These are phyloP conservation scores for Periplaneta americana DNA, from an alignment of 1,140 invertebrate species.

Conservation along the genomic window DNA sequence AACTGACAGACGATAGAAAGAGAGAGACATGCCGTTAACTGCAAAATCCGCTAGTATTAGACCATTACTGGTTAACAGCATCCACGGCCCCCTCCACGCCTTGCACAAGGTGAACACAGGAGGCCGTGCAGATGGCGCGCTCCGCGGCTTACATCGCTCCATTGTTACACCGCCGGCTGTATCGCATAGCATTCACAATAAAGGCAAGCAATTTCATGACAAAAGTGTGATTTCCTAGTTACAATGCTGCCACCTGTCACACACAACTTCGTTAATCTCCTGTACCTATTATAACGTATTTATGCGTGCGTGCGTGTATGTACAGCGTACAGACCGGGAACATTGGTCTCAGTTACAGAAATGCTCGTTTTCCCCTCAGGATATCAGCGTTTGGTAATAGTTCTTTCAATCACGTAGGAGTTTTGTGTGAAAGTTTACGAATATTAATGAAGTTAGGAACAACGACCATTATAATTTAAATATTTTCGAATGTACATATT, in stretches of 20 bases:
- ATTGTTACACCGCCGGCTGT: background rate
- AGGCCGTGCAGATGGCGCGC: background rate
- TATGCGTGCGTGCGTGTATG: too few relatives aligned
- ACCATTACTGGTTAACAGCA: background rate
- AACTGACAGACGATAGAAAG: too few relatives aligned
- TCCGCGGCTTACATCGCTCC: background rate
- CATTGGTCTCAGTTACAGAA: too few relatives aligned
- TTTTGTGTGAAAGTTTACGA: too few relatives aligned
- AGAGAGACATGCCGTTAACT: background rate
- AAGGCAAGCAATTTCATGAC: background rate
- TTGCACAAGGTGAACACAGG: background rate
- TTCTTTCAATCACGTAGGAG: too few relatives aligned
- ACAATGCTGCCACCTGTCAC: background rate
- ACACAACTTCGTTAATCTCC: background rate
- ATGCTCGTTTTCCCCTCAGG: too few relatives aligned
- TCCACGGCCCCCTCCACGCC: background rate
- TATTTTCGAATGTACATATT: too few relatives aligned
- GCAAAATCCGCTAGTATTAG: too few relatives aligned
- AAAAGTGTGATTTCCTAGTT: background rate
- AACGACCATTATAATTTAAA: too few relatives aligned
- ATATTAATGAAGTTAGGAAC: too few relatives aligned
- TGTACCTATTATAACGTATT: background rate
- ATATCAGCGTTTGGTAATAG: too few relatives aligned
- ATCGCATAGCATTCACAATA: background rate
- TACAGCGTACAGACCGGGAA: too few relatives aligned